Evolutionary conservation across 2,113 vertebrate species (phyloP), one percentile per base, ranked within the genome.

Genomic region (Ibidorhyncha struthersii): DNA sequence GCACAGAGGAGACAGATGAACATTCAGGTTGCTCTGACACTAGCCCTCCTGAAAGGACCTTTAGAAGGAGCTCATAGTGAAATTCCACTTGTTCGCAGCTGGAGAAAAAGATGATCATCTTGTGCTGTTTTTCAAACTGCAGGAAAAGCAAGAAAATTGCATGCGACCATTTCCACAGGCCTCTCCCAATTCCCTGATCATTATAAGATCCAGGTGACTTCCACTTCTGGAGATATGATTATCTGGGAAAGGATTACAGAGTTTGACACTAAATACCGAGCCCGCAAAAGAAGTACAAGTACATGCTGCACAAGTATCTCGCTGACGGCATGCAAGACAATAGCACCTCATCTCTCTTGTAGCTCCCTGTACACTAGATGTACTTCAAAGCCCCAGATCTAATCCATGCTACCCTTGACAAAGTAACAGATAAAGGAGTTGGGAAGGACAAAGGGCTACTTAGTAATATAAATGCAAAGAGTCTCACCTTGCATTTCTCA

Each of bases 71-170:
- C 6, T 74, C 72, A 34, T 98, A 97, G 87, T 99, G 97, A 97
- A 99, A 99, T 95, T 99, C 99, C 34, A 99, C 99, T 61, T 98
- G 98, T 76, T 99, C 99, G 45, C 99, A 99, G 95, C 99, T 99
- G 29, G 99, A 99, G 90, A 99, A 98, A 89, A 99, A 99, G 89
- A 99, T 96, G 17, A 99, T 98, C 95, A 99, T 93, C 98, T 99
- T 99, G 96, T 99, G 98, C 45, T 82, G 95, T 34, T 97, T 96
- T 63, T 99, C 98, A 95, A 98, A 99, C 99, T 99, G 85, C 59
- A 93, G 58, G 59, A 32, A 80, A 40, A 87, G n/a, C 36, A 93
- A 79, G 36, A 89, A 41, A 82, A 85, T 32, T 14, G 29, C 72
- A 82, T 22, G 2, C 6, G 30, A 82, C 27, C 45, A 70, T 25